Percentiles rank a stretch among this genome's conserved stretches.
phyloP scores from a whole-genome alignment of 2,113 vertebrate genomes.

The Gallinago paraguaiae region DNA sequence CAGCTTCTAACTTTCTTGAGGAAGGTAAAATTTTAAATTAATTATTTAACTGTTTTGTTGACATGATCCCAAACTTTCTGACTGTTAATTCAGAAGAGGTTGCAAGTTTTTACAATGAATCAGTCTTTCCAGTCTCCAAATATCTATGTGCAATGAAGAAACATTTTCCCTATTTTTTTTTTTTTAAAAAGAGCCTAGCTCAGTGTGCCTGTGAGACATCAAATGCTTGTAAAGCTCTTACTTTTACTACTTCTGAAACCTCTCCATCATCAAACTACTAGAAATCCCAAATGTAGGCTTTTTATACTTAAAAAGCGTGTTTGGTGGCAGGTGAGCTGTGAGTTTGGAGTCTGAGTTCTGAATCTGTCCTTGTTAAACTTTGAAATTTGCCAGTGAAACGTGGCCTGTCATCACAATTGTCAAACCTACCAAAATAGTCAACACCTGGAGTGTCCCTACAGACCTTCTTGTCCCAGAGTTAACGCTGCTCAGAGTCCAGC shows the following conservation, averaged over 20 bases:
- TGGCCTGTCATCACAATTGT: neutral
- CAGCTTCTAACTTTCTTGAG: neutral
- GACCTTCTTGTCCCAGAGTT: neutral
- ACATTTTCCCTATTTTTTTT: neutral
- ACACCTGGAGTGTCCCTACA: neutral
- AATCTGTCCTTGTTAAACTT: neutral
- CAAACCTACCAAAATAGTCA: neutral
- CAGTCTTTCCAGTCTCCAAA: neutral
- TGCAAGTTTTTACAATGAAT: neutral
- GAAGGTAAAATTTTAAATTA: neutral
- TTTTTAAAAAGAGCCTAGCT: neutral
- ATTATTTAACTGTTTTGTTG: neutral
- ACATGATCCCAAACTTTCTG: neutral
- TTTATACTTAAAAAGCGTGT: neutral
- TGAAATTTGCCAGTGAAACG: neutral
- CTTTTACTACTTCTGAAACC: neutral
- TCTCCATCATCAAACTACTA: neutral
- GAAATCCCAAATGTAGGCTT: neutral
- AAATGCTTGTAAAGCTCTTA: neutral
- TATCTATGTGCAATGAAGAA: neutral
- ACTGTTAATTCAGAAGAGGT: neutral
- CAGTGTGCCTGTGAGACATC: neutral
- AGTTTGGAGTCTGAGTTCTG: neutral
- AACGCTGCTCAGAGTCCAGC: neutral
- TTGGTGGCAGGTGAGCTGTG: neutral